Percentiles rank a stretch among this genome's conserved stretches.
Conservation (phyloP, 2,797 vertebrate genomes). For the Paratrypauchen microcephalus region DNA sequence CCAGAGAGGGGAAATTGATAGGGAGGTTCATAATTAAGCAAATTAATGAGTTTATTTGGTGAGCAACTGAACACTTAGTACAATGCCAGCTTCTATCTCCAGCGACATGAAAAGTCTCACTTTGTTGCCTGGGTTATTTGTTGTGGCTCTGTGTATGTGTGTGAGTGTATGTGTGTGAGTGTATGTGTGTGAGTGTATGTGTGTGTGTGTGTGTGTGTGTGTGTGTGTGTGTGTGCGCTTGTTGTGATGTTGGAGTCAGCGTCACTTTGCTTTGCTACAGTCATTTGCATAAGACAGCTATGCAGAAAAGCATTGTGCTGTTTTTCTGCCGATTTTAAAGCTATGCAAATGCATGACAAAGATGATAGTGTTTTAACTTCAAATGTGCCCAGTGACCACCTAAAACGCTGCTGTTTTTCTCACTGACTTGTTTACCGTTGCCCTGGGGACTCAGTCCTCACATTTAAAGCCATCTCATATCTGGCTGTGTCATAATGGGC, state of each 20-base stretch:
- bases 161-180: no score
- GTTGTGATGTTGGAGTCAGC: conserved; percentile 23
- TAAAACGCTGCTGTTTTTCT: conserved; percentile 19
- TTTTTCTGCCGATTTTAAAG: conserved; percentile 51
- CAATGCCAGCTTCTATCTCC: conserved; percentile 58
- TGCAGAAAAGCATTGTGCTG: conserved; percentile 28
- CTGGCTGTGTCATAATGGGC: conserved; percentile 60
- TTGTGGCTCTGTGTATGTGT: conserved; percentile 23
- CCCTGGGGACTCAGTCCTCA: conserved; percentile 38
- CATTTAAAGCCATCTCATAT: conserved; percentile 48
- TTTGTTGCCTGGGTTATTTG: conserved; percentile 63
- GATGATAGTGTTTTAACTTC: conserved; percentile 26
- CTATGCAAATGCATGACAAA: conserved; percentile 44
- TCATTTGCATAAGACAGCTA: conserved; percentile 35
- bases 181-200: conserved; percentile 34
- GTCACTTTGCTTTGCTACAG: conserved; percentile 41
- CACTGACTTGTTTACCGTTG: conserved; percentile 42
- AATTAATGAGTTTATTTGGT: conserved; percentile 82
- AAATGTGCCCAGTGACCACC: conserved; percentile 27
- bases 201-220: conserved; percentile 25
- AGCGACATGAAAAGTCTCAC: conserved; percentile 67
- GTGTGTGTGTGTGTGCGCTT: conserved; percentile 27
- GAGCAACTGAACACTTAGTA: conserved; percentile 72
- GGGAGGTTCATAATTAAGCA: conserved; percentile 81
- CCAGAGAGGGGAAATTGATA: conserved; percentile 71